Evolutionary conservation across 2,113 vertebrate genomes (phyloP).

Genomic region (Cyanoramphus novaezelandiae): DNA sequence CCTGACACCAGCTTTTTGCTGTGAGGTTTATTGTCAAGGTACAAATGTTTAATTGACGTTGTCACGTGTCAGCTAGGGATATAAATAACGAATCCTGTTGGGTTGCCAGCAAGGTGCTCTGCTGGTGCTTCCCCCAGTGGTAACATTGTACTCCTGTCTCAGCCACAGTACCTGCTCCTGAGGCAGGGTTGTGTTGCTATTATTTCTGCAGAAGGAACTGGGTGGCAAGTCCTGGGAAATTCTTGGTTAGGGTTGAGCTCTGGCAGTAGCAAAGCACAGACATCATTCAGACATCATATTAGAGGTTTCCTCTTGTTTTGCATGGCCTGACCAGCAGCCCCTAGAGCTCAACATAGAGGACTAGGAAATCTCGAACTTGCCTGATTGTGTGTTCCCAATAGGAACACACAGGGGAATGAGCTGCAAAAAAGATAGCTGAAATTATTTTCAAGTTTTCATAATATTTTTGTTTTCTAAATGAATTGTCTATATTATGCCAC

Average conservation of each 20-base stretch:
- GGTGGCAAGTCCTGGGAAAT: background rate
- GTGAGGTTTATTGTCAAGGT: background rate
- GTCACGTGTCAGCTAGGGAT: too few species aligned
- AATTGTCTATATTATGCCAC: background rate
- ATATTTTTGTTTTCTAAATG: background rate
- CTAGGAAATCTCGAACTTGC: background rate
- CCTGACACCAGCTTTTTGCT: background rate
- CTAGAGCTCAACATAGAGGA: background rate
- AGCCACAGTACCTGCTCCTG: fast-evolving
- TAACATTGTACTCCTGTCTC: background rate
- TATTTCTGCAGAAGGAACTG: background rate
- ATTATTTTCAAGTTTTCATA: background rate
- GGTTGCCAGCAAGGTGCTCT: background rate
- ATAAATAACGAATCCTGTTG: too few species aligned
- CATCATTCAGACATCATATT: background rate
- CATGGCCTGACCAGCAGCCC: background rate
- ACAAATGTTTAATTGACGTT: background rate
- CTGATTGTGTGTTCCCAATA: fast-evolving
- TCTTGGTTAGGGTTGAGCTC: background rate
- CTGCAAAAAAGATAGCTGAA: background rate
- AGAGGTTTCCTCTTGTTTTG: background rate
- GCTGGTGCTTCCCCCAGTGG: fast-evolving
- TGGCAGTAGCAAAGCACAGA: background rate
- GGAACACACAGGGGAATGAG: background rate
- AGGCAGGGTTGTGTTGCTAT: background rate